Percentiles rank a stretch among this genome's conserved stretches.
Evolutionary conservation across 2,113 vertebrate species (phyloP).

Genomic region (Myiagra hebetior): DNA sequence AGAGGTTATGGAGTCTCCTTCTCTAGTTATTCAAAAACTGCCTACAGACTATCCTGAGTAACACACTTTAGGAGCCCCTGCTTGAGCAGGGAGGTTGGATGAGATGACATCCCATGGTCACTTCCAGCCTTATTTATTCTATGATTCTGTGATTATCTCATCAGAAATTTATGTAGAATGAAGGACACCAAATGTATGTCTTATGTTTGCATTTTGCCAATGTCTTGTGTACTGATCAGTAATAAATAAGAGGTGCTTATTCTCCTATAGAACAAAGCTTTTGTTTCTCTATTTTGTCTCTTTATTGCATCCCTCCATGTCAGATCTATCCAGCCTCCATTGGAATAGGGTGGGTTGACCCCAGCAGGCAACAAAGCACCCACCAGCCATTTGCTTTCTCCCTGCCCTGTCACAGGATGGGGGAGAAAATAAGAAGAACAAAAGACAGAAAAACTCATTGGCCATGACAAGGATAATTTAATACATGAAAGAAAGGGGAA

Average conservation of each 20-base stretch:
- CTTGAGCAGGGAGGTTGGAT: background rate
- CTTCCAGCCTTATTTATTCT: background rate
- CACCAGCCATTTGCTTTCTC: background rate
- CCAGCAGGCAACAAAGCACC: background rate
- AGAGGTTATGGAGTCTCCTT: background rate
- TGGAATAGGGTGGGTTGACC: background rate
- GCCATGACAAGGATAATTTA: background rate
- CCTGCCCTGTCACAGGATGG: background rate
- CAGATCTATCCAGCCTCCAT: background rate
- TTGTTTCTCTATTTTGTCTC: background rate
- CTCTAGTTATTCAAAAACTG: background rate
- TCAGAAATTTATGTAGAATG: background rate
- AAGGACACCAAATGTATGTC: background rate
- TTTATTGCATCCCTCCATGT: background rate
- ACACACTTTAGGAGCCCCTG: no score
- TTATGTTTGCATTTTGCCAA: background rate
- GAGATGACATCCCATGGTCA: background rate
- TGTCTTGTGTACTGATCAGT: background rate
- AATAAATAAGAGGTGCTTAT: background rate
- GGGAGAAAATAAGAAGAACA: background rate
- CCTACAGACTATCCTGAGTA: background rate
- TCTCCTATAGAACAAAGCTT: background rate
- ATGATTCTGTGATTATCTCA: background rate
- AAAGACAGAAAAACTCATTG: background rate
- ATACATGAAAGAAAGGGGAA: rapidly evolving